Evolutionary conservation across 2,113 vertebrate species (phyloP).

Genomic region (Ondatra zibethicus): DNA sequence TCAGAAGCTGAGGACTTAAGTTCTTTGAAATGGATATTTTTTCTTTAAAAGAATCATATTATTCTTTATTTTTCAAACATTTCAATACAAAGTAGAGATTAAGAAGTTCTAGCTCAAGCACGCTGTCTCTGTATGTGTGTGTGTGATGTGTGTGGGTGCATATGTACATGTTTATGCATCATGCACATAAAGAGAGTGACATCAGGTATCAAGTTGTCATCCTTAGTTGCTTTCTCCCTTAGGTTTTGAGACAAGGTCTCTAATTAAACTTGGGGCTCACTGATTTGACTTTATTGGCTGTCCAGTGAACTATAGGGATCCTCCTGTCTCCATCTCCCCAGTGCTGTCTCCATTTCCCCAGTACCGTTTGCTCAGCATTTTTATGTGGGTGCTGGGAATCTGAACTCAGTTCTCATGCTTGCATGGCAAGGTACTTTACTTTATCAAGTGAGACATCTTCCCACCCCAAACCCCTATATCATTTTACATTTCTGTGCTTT

Average conservation of each 20-base stretch:
- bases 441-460: not conserved
- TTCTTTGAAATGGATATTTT: not conserved
- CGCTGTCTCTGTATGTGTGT: not conserved
- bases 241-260: not conserved
- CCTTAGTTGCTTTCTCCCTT: not conserved
- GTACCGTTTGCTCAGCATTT: not conserved
- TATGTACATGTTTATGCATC: not conserved
- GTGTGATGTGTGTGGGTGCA: too few relatives aligned
- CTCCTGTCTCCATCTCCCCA: too few relatives aligned
- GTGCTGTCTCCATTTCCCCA: not conserved
- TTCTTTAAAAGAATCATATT: not conserved
- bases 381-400: not conserved
- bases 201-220: not conserved
- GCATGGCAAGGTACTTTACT: not conserved
- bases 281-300: not conserved
- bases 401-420: not conserved
- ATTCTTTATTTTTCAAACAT: not conserved
- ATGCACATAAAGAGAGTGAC: not conserved
- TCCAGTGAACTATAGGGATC: not conserved
- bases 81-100: not conserved
- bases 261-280: not conserved
- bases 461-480: accelerated
- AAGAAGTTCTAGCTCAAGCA: not conserved
- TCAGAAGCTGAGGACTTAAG: not conserved
- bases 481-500: not conserved